These are phyloP conservation scores for Drosophila albomicans DNA, from an alignment of 1,140 invertebrate genomes.

Conservation along the genomic window DNA sequence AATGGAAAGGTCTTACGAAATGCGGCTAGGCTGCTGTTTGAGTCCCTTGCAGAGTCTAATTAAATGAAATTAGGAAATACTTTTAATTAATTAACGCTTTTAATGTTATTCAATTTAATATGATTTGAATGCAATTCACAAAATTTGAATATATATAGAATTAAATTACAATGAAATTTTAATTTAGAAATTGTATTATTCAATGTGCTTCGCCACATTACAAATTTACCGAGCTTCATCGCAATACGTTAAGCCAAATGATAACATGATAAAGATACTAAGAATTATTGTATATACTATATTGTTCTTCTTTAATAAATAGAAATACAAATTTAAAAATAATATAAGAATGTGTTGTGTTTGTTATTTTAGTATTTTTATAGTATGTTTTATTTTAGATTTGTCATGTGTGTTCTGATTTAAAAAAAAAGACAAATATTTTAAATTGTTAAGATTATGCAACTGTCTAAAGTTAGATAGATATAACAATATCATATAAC, in stretches of 20 bases:
- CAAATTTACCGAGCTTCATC: conserved; percentile 1
- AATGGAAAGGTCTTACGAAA: conserved; percentile 85
- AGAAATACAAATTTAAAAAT: no score
- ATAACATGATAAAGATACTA: neutral
- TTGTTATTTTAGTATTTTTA: no score
- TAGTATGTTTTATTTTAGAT: no score
- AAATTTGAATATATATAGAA: neutral
- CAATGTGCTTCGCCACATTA: neutral
- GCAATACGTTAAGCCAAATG: neutral
- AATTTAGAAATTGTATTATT: neutral
- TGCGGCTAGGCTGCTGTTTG: conserved; percentile 51
- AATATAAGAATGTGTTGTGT: no score
- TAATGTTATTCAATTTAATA: neutral
- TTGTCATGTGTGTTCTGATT: no score
- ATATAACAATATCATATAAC: no score
- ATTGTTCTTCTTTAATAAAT: no score
- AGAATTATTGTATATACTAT: no score
- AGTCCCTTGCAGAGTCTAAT: conserved; percentile 22
- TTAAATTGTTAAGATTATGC: no score
- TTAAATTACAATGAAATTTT: neutral
- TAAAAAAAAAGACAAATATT: no score
- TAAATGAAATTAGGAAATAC: conserved; percentile 12
- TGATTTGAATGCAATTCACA: neutral
- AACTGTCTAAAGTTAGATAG: no score
- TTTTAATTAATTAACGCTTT: conserved; percentile 21